A percentile compares a stretch with the other conserved stretches of the same genome.
These are phyloP conservation scores for Arenaria interpres DNA, from an alignment of 2,113 vertebrate genomes.

Conservation along the genomic window DNA sequence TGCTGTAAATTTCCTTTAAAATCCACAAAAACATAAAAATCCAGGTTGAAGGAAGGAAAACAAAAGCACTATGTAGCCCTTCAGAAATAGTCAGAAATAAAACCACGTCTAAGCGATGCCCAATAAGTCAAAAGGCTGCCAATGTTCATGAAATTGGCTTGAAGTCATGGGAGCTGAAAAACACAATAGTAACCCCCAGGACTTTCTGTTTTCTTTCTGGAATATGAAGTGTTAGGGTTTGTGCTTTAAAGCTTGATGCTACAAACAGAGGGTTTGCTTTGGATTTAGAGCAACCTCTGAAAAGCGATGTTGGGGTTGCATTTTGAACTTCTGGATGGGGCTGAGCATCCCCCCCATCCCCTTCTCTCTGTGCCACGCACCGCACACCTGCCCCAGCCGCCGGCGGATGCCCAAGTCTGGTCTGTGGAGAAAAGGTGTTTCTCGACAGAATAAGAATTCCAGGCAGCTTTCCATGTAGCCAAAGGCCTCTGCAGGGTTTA, in stretches of 20 bases:
- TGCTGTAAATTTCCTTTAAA: neutral
- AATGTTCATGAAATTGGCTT: neutral
- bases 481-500: neutral
- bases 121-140: neutral
- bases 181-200: neutral
- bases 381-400: neutral
- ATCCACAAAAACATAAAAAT: neutral
- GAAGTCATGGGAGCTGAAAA: neutral
- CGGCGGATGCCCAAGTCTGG: neutral
- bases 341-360: neutral
- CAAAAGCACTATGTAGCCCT: neutral
- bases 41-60: neutral
- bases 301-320: rapidly evolving
- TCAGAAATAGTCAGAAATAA: neutral
- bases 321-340: neutral
- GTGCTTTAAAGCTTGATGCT: neutral
- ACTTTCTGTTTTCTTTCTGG: neutral
- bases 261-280: neutral
- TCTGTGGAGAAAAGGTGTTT: neutral
- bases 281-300: neutral
- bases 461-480: neutral
- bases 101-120: neutral
- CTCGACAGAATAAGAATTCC: neutral
- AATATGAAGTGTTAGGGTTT: neutral
- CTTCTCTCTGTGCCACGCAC: rapidly evolving